Evolutionary conservation across 2,113 vertebrate genomes (phyloP), one percentile per base, ranked within the genome.

Genomic region (Myiozetetes cayanensis): DNA sequence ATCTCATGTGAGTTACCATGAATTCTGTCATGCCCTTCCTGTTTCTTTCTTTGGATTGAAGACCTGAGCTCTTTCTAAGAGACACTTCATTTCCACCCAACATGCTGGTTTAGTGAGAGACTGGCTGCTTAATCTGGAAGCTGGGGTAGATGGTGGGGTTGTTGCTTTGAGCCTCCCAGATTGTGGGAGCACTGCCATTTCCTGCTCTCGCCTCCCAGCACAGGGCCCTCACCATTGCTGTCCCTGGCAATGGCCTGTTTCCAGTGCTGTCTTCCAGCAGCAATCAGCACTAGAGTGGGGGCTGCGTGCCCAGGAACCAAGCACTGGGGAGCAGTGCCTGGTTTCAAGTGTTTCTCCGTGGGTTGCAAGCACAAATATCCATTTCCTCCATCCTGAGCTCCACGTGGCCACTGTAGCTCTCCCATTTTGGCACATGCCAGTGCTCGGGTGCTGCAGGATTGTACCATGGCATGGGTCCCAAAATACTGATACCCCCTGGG

Each of bases 401-500:
- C 53, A 1, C 0, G 10, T 4, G 19, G 28, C 75, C 25, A 4
- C 44, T 9, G 16, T 5, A 24, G 33, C 62, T 47, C 12, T 23
- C 9, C 53, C 4, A 0, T 25, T 56, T 14, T 4, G 21, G 28
- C 43, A 20, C 0, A 0, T 27, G 44, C 53, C 5, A 6, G 37
- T 33, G 46, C 33, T 37, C 43, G 37, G 33, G 30, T 10, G 25
- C 62, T 17, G 30, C 47, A 59, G 66, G 74, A 46, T 10, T 25
- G 30, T 8, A 16, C 47, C 0, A 0, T 16, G 33, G 11, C 2
- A 2, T 1, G 2, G 44, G 23, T 27, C 59, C 19, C 73, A 23
- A 21, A 80, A 70, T 7, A 44, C 3, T 16, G 10, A 33, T 12
- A 39, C 13, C 8, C 44, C 15, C 27, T 41, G 44, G 22, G 37